A percentile compares a stretch with the other conserved stretches of the same genome.
Evolutionary conservation across 2,113 vertebrate genomes (phyloP).

Genomic region (Hucho hucho): DNA sequence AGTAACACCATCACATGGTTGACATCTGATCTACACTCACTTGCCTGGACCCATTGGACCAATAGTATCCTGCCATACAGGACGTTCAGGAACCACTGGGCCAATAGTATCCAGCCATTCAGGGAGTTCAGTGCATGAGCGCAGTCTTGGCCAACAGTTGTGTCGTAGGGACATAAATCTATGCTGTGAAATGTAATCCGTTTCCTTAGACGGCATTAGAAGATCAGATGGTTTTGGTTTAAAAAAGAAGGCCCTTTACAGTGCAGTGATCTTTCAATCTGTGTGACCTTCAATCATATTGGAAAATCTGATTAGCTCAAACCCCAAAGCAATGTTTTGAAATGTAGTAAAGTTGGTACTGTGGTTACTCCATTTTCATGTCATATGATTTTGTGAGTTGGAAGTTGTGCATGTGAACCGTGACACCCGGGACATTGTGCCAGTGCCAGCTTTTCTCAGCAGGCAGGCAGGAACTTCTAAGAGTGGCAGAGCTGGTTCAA

Average conservation of each 20-base stretch:
- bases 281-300: not conserved
- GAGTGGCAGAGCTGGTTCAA: constrained; percentile 35
- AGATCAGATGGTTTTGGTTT: constrained; percentile 40
- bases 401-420: constrained; percentile 1
- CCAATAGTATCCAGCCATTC: constrained; percentile 21
- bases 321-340: not conserved
- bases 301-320: not conserved
- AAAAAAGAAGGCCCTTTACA: constrained; percentile 29
- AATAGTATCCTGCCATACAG: constrained; percentile 22
- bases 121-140: constrained; percentile 10
- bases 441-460: constrained; percentile 51
- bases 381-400: not conserved
- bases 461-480: constrained; percentile 3
- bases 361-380: not conserved
- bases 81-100: constrained; percentile 11
- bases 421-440: not conserved
- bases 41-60: constrained; percentile 20
- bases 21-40: not conserved
- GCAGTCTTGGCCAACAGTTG: constrained; percentile 12
- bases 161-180: constrained; percentile 30
- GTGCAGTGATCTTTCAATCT: constrained; percentile 3
- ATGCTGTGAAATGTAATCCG: constrained; percentile 38
- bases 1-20: constrained; percentile 11
- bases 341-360: not conserved
- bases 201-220: constrained; percentile 27